Conservation (phyloP, 2,797 vertebrate species). For the Helostoma temminkii region DNA sequence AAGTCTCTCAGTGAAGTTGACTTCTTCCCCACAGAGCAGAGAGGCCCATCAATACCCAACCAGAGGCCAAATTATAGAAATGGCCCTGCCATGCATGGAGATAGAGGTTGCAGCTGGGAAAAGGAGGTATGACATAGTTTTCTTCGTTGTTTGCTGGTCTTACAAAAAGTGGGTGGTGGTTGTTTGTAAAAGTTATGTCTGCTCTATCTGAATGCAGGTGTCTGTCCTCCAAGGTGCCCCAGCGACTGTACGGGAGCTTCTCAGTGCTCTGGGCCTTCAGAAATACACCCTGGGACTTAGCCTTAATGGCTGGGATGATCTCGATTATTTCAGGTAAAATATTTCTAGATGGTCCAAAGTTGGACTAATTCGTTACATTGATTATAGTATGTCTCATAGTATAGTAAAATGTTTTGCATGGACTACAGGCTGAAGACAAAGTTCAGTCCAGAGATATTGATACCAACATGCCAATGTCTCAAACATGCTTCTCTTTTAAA, state of each 20-base stretch:
- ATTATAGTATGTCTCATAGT: too few species aligned
- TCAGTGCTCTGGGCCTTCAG: conserved; percentile 84
- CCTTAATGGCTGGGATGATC: conserved; percentile 87
- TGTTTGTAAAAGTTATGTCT: not conserved
- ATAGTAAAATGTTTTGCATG: not conserved
- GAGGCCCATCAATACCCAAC: conserved; percentile 42
- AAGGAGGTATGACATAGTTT: conserved; percentile 76
- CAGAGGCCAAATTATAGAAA: conserved; percentile 73
- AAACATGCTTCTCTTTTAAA: not conserved
- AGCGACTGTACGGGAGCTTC: conserved; percentile 85
- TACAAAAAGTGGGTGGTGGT: not conserved
- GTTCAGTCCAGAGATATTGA: not conserved
- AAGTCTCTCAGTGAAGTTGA: conserved; percentile 88
- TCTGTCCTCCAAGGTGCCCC: conserved; percentile 82
- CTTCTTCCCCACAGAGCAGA: conserved; percentile 79
- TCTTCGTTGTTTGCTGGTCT: too few species aligned
- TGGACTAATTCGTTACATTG: too few species aligned
- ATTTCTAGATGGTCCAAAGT: too few species aligned
- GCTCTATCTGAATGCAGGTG: conserved; percentile 69
- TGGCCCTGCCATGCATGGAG: conserved; percentile 64
- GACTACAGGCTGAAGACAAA: not conserved
- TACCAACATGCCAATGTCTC: not conserved
- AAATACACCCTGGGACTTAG: conserved; percentile 85
- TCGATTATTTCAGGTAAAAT: conserved; percentile 86
- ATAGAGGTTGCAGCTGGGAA: conserved; percentile 78